These are phyloP conservation scores for Salvator merianae DNA, from an alignment of 2,113 vertebrate genomes.

Conservation along the genomic window DNA sequence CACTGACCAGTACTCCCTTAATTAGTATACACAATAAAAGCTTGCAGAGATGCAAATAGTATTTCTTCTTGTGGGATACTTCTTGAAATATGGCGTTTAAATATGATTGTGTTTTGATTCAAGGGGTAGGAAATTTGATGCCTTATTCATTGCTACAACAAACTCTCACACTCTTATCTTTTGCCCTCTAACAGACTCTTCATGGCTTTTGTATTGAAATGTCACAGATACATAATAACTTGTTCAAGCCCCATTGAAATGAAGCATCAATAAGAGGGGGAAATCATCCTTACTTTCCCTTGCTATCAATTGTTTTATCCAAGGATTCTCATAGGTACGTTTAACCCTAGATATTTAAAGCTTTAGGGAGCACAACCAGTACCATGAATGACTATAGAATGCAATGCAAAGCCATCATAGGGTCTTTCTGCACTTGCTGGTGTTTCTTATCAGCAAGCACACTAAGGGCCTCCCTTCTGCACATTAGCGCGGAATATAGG, in stretches of 20 bases:
- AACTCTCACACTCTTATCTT: not conserved
- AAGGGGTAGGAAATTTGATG: constrained; percentile 11
- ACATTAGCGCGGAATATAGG: no score
- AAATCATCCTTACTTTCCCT: not conserved
- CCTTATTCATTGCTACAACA: not conserved
- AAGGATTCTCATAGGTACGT: not conserved
- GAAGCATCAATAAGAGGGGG: not conserved
- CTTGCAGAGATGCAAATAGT: constrained; percentile 45
- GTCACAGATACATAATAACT: no score
- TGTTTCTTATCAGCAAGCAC: no score
- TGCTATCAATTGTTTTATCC: not conserved
- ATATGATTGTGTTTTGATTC: constrained; percentile 14
- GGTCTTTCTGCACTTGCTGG: no score
- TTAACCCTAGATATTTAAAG: not conserved
- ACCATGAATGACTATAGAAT: no score
- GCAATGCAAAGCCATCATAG: no score
- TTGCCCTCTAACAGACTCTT: no score
- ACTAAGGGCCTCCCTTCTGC: no score
- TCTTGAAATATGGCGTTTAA: constrained; percentile 36
- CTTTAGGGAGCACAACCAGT: no score
- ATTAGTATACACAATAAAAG: constrained; percentile 35
- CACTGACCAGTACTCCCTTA: constrained; percentile 36
- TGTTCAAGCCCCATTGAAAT: not conserved
- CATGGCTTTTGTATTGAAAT: no score
- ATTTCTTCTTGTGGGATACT: not conserved